A percentile compares a stretch with the other conserved stretches of the same genome.
These are phyloP conservation scores for Stegophylla sp. DNA, from an alignment of 2,888 invertebrate species.

Conservation along the genomic window DNA sequence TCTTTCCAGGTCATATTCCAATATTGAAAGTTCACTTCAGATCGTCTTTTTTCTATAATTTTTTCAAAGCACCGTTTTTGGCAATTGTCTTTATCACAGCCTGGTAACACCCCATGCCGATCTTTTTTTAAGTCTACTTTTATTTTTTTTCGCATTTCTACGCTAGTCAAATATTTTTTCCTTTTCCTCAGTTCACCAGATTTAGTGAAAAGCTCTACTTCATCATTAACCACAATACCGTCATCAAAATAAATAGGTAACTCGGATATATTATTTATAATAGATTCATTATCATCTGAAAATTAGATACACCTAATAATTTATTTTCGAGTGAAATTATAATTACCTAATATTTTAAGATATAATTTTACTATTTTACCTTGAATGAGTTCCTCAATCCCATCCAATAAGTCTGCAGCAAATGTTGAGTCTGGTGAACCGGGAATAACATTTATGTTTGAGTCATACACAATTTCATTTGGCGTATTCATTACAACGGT, in stretches of 20 bases:
- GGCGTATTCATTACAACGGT: neutral
- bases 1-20: neutral
- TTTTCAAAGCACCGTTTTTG: neutral
- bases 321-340: constrained; percentile 2
- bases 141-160: constrained; percentile 15
- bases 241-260: too few species aligned
- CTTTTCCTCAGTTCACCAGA: too few species aligned
- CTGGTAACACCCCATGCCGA: constrained; percentile 1
- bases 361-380: constrained; percentile 10
- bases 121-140: neutral
- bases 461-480: neutral
- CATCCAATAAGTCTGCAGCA: neutral
- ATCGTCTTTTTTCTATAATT: neutral
- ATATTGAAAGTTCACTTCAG: neutral
- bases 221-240: too few species aligned
- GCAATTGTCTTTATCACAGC: neutral
- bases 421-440: constrained; percentile 7
- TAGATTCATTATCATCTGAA: neutral
- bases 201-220: too few species aligned
- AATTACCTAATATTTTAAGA: constrained; percentile 2
- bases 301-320: constrained; percentile 2
- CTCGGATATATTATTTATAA: too few species aligned
- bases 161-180: neutral
- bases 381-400: neutral
- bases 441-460: neutral